Evolutionary conservation across 2,888 invertebrate species (phyloP).

Genomic region (Sarcophaga subvicina): DNA sequence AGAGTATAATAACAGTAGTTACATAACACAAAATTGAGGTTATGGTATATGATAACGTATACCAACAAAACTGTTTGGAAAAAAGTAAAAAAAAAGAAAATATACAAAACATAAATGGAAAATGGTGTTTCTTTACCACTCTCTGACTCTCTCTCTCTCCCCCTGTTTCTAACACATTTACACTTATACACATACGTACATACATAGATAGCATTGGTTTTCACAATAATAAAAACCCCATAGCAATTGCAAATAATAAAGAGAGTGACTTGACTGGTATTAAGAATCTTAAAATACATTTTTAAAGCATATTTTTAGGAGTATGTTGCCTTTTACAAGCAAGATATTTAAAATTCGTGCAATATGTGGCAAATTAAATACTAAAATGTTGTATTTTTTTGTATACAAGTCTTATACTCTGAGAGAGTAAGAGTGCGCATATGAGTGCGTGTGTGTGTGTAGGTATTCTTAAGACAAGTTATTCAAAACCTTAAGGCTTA

Average conservation of each 20-base stretch:
- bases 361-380: neutral
- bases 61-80: slow-evolving; percentile 7
- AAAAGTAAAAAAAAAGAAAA: slow-evolving; percentile 5
- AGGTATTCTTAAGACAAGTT: too few species aligned
- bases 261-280: neutral
- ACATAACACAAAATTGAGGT: slow-evolving; percentile 67
- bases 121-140: slow-evolving; percentile 22
- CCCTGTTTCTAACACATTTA: neutral
- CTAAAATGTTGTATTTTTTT: too few species aligned
- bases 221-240: slow-evolving; percentile 20
- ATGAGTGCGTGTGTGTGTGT: too few species aligned
- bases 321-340: neutral
- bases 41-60: slow-evolving; percentile 47
- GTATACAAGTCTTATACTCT: too few species aligned
- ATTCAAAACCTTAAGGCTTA: too few species aligned
- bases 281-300: slow-evolving; percentile 3
- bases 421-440: too few species aligned
- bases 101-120: slow-evolving; percentile 17
- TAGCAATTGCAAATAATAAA: slow-evolving; percentile 45
- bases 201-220: neutral
- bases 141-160: neutral
- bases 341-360: neutral
- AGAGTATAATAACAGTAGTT: slow-evolving; percentile 50
- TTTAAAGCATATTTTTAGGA: slow-evolving; percentile 42
- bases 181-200: neutral